Evolutionary conservation across 1,140 invertebrate genomes (phyloP).

Genomic region (Tetramorium simillimum): DNA sequence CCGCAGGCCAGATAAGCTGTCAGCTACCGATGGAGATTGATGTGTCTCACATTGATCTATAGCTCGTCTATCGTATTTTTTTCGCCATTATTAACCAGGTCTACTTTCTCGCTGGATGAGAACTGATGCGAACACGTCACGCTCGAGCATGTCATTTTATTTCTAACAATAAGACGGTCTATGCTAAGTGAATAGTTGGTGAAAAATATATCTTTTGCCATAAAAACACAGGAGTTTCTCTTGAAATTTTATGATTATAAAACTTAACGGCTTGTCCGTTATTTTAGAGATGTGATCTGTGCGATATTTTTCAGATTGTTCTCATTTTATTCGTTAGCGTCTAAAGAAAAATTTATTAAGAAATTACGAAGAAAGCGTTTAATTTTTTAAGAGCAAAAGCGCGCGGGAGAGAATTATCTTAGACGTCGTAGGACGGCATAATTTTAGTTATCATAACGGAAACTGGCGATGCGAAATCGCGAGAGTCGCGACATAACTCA

Average conservation of each 20-base stretch:
- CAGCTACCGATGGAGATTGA: conserved; percentile 74
- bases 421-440: neutral
- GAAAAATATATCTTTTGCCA: neutral
- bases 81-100: neutral
- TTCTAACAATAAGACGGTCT: neutral
- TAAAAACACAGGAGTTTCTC: neutral
- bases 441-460: conserved; percentile 53
- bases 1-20: conserved; percentile 61
- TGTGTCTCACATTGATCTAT: conserved; percentile 74
- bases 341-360: neutral
- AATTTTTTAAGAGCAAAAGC: neutral
- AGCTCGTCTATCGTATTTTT: conserved; percentile 45
- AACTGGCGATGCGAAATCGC: conserved; percentile 45
- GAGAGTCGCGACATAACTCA: conserved; percentile 49
- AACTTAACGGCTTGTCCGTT: neutral
- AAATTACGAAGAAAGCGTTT: conserved; percentile 19
- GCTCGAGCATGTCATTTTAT: neutral
- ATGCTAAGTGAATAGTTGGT: neutral
- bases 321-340: neutral
- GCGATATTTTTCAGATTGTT: neutral
- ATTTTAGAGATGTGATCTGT: neutral
- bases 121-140: conserved; percentile 69
- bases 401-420: conserved; percentile 41
- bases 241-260: neutral
- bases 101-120: conserved; percentile 56